Evolutionary conservation across 2,797 vertebrate genomes (phyloP).

Genomic region (Cuculus canorus): DNA sequence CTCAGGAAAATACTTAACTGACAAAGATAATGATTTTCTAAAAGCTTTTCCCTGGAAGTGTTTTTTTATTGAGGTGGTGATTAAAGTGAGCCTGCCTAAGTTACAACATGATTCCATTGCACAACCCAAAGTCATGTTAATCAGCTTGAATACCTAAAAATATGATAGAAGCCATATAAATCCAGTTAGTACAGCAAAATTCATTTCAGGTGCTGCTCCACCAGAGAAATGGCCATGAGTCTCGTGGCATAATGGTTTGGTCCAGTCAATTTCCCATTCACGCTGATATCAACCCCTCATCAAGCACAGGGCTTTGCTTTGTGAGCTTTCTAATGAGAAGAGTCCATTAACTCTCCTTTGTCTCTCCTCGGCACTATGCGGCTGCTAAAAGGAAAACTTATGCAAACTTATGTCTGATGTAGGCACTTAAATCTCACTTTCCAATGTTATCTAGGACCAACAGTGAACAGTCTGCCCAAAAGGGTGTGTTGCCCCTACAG

Average conservation of each 20-base stretch:
- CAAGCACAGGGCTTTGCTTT: neutral
- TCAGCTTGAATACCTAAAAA: constrained; percentile 57
- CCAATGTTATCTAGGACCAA: neutral
- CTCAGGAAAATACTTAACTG: constrained; percentile 54
- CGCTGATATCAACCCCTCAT: neutral
- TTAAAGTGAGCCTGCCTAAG: constrained; percentile 33
- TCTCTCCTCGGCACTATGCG: fast-evolving
- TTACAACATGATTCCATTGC: neutral
- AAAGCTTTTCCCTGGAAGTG: constrained; percentile 48
- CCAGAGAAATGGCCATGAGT: neutral
- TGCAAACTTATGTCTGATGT: neutral
- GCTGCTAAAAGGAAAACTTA: neutral
- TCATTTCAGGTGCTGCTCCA: constrained; percentile 13
- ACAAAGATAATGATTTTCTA: constrained; percentile 61
- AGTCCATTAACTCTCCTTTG: neutral
- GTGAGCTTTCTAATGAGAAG: neutral
- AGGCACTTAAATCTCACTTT: neutral
- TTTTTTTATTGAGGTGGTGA: constrained; percentile 55
- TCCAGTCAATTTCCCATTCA: neutral
- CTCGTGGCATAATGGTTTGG: neutral
- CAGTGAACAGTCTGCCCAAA: neutral
- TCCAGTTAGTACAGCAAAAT: neutral
- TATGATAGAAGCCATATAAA: constrained; percentile 18
- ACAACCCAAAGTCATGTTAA: constrained; percentile 60
- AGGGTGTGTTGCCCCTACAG: neutral